Base-by-base conservation (phyloP, 2,113 vertebrate species). In the Hemiscyllium ocellatum region DNA sequence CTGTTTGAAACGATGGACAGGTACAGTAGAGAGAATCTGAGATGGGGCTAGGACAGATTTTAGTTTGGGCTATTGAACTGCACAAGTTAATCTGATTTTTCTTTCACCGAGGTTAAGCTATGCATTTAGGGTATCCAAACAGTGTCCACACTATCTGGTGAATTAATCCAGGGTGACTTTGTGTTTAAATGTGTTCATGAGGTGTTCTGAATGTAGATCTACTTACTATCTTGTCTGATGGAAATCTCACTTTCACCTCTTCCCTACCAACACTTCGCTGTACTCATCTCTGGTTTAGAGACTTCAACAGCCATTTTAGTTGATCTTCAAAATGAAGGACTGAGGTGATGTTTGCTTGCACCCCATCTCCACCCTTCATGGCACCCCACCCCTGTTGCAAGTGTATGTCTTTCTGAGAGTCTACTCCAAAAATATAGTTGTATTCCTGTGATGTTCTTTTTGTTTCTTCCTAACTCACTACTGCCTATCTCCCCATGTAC, bases 1-100 rank as follows among this genome's bases (percentile, higher is more conserved):
- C 97, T 99, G 0, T 99, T 99, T 56, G 97, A 97, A 96, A 99
- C 98, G 96, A 98, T 99, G 97, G 98, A 99, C 95, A 96, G 97
- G 99, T 99, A 96, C 96, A 96, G 95, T 66, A 6, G 17, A n/a
- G 8, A 91, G 61, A 91, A 65, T n/a, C 8, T 65, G 29, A 61
- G n/a, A 4, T 61, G 52, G 52, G 56, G 13, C 29, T 90, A 56
- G 87, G n/a, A 29, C 61, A 90, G 52, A 86, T 15, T 76, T 15
- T 19, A 33, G 87, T 26, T 17, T 33, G 12, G 52, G 29, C 26
- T 61, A 26, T 87, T 87, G 85, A 56, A 90, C 4, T 61, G 12
- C 0, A 29, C 26, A 56, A 8, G 4, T 47, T 47, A 52, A 8
- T 22, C 85, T 47, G 10, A 26, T 26, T 10, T 56, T 52, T 52